Percentiles rank a stretch among this genome's conserved stretches.
Evolutionary conservation across 2,113 vertebrate species (phyloP).

Genomic region (Neotoma lepida): DNA sequence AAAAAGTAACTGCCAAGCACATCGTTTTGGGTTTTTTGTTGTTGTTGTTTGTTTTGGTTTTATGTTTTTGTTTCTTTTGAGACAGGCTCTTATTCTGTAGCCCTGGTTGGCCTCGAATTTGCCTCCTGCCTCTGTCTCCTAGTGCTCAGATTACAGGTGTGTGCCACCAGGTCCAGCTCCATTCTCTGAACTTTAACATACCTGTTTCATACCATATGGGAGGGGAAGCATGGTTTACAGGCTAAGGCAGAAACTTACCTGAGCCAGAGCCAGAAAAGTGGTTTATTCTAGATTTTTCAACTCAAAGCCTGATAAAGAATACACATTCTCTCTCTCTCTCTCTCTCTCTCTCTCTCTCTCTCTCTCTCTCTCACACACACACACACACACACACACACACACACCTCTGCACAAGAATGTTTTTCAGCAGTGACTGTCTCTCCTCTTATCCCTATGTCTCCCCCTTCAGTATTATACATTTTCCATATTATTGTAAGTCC

Average conservation of each 20-base stretch:
- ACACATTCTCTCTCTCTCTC: no score
- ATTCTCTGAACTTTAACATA: neutral
- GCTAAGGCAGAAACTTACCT: neutral
- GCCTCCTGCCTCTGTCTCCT: neutral
- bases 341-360: no score
- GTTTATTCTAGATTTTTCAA: slow-evolving; percentile 24
- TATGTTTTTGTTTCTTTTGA: neutral
- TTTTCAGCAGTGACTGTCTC: no score
- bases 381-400: no score
- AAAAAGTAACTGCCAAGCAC: neutral
- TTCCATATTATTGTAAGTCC: neutral
- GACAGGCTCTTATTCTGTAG: neutral
- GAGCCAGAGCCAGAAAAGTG: neutral
- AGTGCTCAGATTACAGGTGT: neutral
- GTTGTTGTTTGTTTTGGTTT: neutral
- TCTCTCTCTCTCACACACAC: no score
- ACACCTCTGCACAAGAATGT: no score
- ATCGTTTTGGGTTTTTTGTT: neutral
- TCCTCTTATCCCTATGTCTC: neutral
- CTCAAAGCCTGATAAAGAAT: neutral
- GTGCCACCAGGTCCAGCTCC: no score
- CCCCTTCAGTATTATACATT: neutral
- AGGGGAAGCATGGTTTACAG: neutral
- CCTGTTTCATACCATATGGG: neutral
- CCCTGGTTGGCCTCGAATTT: neutral